phyloP scores from a whole-genome alignment of 2,888 invertebrate genomes.

The Metacarcinus magister region DNA sequence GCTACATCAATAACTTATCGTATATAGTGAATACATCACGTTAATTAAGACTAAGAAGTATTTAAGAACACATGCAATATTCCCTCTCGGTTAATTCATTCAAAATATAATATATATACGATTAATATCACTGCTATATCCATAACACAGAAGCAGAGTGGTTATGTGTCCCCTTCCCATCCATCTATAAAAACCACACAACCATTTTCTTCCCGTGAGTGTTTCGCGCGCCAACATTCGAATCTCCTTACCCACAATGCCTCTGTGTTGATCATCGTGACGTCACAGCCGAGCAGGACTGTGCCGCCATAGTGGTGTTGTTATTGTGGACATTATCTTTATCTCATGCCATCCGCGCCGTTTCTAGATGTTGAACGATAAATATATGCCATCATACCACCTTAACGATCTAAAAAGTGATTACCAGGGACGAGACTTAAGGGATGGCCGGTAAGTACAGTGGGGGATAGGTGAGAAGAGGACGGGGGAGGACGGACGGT shows the following conservation, averaged over 20 bases:
- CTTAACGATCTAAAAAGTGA: conserved; percentile 74
- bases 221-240: conserved; percentile 57
- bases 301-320: conserved; percentile 79
- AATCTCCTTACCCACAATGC: conserved; percentile 81
- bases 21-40: no score
- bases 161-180: neutral
- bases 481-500: neutral
- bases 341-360: conserved; percentile 79
- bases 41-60: no score
- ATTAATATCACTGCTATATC: no score
- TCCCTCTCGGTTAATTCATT: no score
- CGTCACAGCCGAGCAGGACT: conserved; percentile 79
- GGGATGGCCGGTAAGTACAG: conserved; percentile 81
- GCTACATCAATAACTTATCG: no score
- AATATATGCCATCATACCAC: conserved; percentile 75
- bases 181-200: neutral
- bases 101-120: no score
- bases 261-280: conserved; percentile 79
- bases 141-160: neutral
- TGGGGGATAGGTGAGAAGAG: conserved; percentile 69
- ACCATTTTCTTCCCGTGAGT: neutral
- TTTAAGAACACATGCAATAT: no score
- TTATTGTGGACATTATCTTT: conserved; percentile 75
- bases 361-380: conserved; percentile 79
- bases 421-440: conserved; percentile 70